Base-by-base conservation (phyloP, 1,140 invertebrate species). In the Calliphora vicina region DNA sequence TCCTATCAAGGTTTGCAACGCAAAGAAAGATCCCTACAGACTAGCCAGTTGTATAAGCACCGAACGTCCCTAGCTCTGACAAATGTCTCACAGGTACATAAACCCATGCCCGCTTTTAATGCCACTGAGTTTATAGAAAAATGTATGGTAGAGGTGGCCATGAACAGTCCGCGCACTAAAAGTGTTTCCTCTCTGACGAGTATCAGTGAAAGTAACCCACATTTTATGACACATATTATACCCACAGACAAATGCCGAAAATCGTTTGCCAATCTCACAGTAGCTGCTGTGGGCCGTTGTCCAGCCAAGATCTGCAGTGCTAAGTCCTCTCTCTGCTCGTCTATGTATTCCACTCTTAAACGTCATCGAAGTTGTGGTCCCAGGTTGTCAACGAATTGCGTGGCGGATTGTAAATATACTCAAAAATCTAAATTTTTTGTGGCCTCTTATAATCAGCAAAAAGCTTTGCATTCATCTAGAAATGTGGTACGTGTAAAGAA, bases 81-180 rank as follows among this genome's bases (percentile, higher is more conserved):
- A 1, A 85, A 84, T 12, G 84, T 88, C 1, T 88, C 88, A 20
- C 84, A 88, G 4, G 86, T 87, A 12, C 88, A 89, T 81, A 85
- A 86, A 1, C 86, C 87, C 25, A 90, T 90, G 88, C 88, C 88
- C 80, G 88, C 88, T 23, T 90, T 89, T 78, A 90, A 90, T 84
- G 88, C 88, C 73, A 89, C 88, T 23, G 88, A 90, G 17, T 88
- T 88, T 50, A 88, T 90, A 82, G 88, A 90, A 81, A 90, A 89
- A 82, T 82, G n/a, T 35, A 86, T 88, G 20, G 89, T 89, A 83
- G 86, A 86, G 35, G 88, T 88, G 29, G 86, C 86, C 1, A 20
- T 85, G 27, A 88, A 86, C 78, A 89, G 88, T 81, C 87, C 85
- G 82, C 87, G 87, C 1, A 88, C 87, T 81, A 82, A 85, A 27